Percentiles rank a stretch among this genome's conserved stretches.
These are phyloP conservation scores for Poeciliopsis presidionis DNA, from an alignment of 2,797 vertebrate species.

Conservation along the genomic window DNA sequence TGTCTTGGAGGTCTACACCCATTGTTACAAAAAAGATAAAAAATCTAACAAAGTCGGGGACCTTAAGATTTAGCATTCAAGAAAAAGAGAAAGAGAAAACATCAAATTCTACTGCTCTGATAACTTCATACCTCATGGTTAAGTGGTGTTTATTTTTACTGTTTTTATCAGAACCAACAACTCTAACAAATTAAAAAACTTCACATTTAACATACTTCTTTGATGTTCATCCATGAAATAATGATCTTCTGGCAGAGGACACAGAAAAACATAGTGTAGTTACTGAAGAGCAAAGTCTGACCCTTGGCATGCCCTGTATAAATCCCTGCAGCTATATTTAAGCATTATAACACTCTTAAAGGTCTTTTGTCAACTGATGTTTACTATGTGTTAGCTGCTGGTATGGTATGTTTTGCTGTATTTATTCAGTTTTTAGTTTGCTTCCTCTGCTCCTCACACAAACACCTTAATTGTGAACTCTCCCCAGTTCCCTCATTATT, in stretches of 20 bases:
- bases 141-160: background rate
- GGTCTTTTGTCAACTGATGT: slow-evolving; percentile 63
- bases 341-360: slow-evolving; percentile 55
- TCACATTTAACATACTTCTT: slow-evolving; percentile 41
- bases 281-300: slow-evolving; percentile 34
- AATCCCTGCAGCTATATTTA: slow-evolving; percentile 52
- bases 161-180: slow-evolving; percentile 65
- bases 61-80: background rate
- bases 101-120: background rate
- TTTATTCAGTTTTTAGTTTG: slow-evolving; percentile 21
- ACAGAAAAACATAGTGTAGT: slow-evolving; percentile 19
- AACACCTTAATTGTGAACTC: slow-evolving; percentile 24
- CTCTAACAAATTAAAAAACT: slow-evolving; percentile 58
- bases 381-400: slow-evolving; percentile 52
- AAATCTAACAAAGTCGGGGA: background rate
- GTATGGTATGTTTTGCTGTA: slow-evolving; percentile 32
- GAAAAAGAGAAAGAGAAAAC: background rate
- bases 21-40: background rate
- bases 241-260: slow-evolving; percentile 47
- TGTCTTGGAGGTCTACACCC: too few relatives aligned
- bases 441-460: slow-evolving; percentile 21
- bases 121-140: background rate
- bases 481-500: slow-evolving; percentile 22
- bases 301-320: slow-evolving; percentile 29
- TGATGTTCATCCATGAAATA: slow-evolving; percentile 61